Base-by-base conservation (phyloP, 2,797 vertebrate species). In the Fundulus diaphanus region DNA sequence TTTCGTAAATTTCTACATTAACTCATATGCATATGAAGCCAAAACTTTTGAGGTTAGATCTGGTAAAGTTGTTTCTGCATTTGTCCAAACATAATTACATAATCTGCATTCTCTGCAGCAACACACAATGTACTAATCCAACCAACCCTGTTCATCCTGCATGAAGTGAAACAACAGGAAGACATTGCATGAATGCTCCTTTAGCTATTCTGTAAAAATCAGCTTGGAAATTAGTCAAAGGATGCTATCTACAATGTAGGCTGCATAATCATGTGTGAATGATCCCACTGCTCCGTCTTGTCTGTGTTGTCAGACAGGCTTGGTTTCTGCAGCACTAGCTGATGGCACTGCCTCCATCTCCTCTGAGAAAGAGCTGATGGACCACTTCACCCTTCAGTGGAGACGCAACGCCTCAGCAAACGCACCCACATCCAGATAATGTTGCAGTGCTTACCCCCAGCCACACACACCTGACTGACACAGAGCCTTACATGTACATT, bases 351-450 rank as follows among this genome's bases (percentile, higher is more conserved):
- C 29, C 48, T 66, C 48, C 22, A 13, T 59, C 75, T 52, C 68
- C 56, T 71, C 59, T 65, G 85, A 78, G 82, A 74, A 71, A 73
- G 73, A 73, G 79, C 84, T 90, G 86, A 91, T 87, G 67, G 83
- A 82, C 75, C 81, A 78, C 82, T 82, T 90, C 85, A 89, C 84
- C 86, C 88, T 85, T 79, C 88, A 87, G 66, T 86, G 88, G 80
- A 85, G 79, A 68, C 88, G 77, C 81, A 70, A 29, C 56, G 44
- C 59, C 46, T 73, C 65, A 54, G 31, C 78, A 87, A 63, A 81
- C 77, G 77, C 75, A 66, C 59, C 77, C 73, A 82, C 29, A 81
- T 72, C 81, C 65, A 72, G 57, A 82, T 42, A 24, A 73, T 44
- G 68, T 37, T 48, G 44, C 73, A 29, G 24, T 56, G 27, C 6